Conservation (phyloP, 1,140 invertebrate genomes). For the Caerostris extrusa region DNA sequence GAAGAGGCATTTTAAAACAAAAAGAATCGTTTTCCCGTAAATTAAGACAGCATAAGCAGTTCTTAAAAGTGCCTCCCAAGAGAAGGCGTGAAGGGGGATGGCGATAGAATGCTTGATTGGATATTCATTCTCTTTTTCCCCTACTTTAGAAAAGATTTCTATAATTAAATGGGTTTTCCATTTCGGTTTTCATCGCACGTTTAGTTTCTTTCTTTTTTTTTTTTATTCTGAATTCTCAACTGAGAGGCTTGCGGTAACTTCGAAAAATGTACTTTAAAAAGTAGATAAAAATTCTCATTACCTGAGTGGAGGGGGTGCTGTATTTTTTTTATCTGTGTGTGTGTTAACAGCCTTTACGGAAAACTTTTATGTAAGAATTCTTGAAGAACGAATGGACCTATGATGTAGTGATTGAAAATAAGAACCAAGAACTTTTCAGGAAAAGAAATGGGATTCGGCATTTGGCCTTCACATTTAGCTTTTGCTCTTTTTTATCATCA, state of each 20-base stretch:
- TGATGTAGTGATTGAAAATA: background rate
- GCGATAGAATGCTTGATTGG: no score
- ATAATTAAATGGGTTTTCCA: no score
- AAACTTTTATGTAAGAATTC: background rate
- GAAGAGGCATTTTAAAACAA: slow-evolving; percentile 45
- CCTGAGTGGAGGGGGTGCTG: background rate
- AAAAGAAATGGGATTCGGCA: background rate
- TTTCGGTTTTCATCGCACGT: background rate
- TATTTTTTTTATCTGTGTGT: background rate
- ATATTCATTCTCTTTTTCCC: no score
- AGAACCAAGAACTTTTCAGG: background rate
- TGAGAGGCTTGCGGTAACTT: background rate
- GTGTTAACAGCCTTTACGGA: background rate
- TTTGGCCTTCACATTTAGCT: background rate
- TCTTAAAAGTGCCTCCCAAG: background rate
- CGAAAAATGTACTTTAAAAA: background rate
- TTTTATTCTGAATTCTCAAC: background rate
- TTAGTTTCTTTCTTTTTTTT: background rate
- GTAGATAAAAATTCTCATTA: slow-evolving; percentile 34
- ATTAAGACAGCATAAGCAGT: slow-evolving; percentile 16
- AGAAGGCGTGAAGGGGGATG: no score
- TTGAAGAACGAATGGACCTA: background rate
- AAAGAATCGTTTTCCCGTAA: slow-evolving; percentile 1
- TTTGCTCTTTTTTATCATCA: background rate
- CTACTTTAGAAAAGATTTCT: no score